These are phyloP conservation scores for Parasteatoda lunata DNA, from an alignment of 2,888 invertebrate species.

Conservation along the genomic window DNA sequence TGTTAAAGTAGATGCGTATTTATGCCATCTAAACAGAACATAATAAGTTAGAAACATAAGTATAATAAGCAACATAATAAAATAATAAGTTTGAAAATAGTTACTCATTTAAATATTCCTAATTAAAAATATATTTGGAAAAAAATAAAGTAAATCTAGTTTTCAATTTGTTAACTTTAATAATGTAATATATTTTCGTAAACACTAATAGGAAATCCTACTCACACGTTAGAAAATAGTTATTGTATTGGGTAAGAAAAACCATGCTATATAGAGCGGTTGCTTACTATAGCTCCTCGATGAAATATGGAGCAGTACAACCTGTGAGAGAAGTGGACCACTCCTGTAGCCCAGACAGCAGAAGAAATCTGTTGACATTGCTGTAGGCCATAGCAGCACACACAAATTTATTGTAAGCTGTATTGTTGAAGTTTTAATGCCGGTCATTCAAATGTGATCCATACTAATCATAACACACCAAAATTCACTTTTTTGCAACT, in stretches of 20 bases:
- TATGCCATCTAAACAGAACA: too few species aligned
- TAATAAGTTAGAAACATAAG: too few species aligned
- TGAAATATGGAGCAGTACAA: slow-evolving; percentile 30
- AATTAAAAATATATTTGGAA: too few species aligned
- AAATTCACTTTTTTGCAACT: not conserved
- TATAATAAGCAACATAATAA: too few species aligned
- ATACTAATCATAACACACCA: not conserved
- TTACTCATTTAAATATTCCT: too few species aligned
- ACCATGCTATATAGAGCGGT: slow-evolving; percentile 20
- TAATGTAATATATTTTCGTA: too few species aligned
- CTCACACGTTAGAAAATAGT: not conserved
- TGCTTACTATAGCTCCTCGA: slow-evolving; percentile 53
- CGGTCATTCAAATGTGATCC: slow-evolving; percentile 26
- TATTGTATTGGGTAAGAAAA: not conserved
- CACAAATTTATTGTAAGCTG: slow-evolving; percentile 18
- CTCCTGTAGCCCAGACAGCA: slow-evolving; percentile 59
- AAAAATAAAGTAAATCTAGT: too few species aligned
- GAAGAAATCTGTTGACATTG: slow-evolving; percentile 52
- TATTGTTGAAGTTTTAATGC: slow-evolving; percentile 29
- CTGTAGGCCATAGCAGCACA: slow-evolving; percentile 52
- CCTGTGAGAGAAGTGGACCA: slow-evolving; percentile 59
- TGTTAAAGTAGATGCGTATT: too few species aligned
- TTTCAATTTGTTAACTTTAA: too few species aligned
- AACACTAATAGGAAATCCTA: not conserved
- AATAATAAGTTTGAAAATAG: too few species aligned